A percentile compares a stretch with the other conserved stretches of the same genome.
Evolutionary conservation across 2,888 invertebrate genomes (phyloP).

Genomic region (Drosophila lacicola): DNA sequence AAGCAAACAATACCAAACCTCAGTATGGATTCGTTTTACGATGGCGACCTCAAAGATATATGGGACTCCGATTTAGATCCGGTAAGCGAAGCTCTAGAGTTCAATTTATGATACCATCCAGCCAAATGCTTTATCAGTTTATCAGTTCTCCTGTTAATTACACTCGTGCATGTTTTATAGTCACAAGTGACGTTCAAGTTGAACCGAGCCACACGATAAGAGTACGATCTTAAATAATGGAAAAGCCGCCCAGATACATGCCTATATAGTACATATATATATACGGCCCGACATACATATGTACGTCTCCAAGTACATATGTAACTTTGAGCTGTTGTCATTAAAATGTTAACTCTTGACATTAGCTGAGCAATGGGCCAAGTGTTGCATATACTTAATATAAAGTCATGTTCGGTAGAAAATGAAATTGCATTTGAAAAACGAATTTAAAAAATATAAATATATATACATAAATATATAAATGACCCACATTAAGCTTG

Average conservation of each 20-base stretch:
- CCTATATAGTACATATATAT: background rate
- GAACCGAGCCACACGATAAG: slow-evolving; percentile 28
- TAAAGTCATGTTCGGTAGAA: slow-evolving; percentile 21
- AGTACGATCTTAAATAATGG: slow-evolving; percentile 16
- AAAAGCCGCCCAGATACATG: background rate
- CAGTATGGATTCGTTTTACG: slow-evolving; percentile 91
- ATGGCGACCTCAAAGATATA: slow-evolving; percentile 91
- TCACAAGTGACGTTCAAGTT: slow-evolving; percentile 21
- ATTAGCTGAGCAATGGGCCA: slow-evolving; percentile 5
- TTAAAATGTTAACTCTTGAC: slow-evolving; percentile 25
- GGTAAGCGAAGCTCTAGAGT: slow-evolving; percentile 87
- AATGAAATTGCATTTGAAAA: slow-evolving; percentile 46
- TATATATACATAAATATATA: slow-evolving; percentile 18
- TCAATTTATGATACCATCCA: slow-evolving; percentile 28
- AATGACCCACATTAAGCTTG: slow-evolving; percentile 65
- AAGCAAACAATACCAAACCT: slow-evolving; percentile 27
- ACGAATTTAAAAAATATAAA: slow-evolving; percentile 12
- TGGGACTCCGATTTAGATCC: slow-evolving; percentile 94
- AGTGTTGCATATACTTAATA: background rate
- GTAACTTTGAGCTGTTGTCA: slow-evolving; percentile 9
- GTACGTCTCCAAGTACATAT: too few species aligned
- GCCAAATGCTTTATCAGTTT: slow-evolving; percentile 34
- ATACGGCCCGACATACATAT: too few species aligned
- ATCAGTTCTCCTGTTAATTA: slow-evolving; percentile 30
- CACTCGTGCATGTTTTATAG: slow-evolving; percentile 17